A percentile compares a stretch with the other conserved stretches of the same genome.
Evolutionary conservation across 2,888 invertebrate genomes (phyloP).

Genomic region (Artemia sinica): DNA sequence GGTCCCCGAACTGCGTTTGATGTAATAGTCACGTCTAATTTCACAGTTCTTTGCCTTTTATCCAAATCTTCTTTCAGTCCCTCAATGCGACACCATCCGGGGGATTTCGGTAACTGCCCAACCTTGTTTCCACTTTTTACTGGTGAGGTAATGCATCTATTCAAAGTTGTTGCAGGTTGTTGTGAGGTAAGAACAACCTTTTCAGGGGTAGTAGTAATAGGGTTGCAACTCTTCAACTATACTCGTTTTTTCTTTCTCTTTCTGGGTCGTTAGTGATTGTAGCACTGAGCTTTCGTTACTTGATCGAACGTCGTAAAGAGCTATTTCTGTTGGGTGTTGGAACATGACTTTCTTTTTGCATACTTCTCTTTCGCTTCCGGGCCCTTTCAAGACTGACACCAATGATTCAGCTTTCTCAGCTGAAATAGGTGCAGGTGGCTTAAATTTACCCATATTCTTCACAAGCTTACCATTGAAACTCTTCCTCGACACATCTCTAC

Average conservation of each 20-base stretch:
- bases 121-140: too few species aligned
- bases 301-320: background rate
- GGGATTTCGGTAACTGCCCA: background rate
- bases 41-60: background rate
- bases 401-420: background rate
- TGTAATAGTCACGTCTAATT: background rate
- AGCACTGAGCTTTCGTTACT: background rate
- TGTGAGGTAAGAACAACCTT: too few species aligned
- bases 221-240: too few species aligned
- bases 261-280: too few species aligned
- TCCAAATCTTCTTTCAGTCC: background rate
- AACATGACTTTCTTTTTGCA: conserved; percentile 5
- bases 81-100: background rate
- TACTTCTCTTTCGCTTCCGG: conserved; percentile 10
- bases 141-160: too few species aligned
- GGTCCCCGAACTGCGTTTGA: background rate
- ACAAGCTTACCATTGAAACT: background rate
- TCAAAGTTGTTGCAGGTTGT: too few species aligned
- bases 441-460: conserved; percentile 1
- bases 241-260: too few species aligned
- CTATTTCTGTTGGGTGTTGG: background rate
- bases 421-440: background rate
- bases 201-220: too few species aligned
- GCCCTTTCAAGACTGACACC: background rate
- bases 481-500: background rate